Percentiles rank a stretch among this genome's conserved stretches.
Conservation (phyloP, 2,113 vertebrate genomes). For the Ovibos moschatus region DNA sequence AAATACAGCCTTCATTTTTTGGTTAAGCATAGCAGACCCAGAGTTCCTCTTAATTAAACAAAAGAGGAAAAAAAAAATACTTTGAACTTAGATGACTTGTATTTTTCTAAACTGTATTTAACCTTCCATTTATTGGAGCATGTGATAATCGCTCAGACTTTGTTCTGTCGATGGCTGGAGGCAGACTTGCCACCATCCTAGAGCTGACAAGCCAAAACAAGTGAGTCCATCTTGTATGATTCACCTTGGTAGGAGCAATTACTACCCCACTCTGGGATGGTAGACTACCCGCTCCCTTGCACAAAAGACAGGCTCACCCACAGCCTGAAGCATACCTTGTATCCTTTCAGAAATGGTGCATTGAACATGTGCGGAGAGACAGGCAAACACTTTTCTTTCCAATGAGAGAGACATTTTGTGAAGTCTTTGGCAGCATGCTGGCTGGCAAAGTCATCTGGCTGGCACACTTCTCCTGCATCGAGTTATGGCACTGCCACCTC, state of each 20-base stretch:
- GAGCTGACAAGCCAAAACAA: conserved; percentile 36
- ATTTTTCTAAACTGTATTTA: conserved; percentile 49
- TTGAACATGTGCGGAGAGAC: neutral
- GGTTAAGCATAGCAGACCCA: neutral
- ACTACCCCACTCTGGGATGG: neutral
- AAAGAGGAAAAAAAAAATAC: neutral
- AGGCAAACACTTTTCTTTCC: neutral
- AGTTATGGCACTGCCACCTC: conserved; percentile 70
- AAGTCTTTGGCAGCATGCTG: conserved; percentile 48
- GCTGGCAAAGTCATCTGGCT: conserved; percentile 49
- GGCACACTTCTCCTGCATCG: conserved; percentile 42
- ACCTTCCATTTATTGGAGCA: conserved; percentile 38
- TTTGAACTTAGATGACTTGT: conserved; percentile 47
- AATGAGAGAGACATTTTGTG: conserved; percentile 33
- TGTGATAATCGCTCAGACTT: conserved; percentile 16
- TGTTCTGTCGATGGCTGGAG: conserved; percentile 15
- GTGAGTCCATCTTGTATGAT: neutral
- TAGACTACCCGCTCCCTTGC: neutral
- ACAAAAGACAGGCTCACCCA: neutral
- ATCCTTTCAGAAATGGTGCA: neutral
- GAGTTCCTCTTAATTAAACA: conserved; percentile 40
- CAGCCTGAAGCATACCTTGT: neutral
- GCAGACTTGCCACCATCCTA: neutral
- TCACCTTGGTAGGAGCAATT: neutral
- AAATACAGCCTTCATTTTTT: conserved; percentile 16